Evolutionary conservation across 2,797 vertebrate species (phyloP).

Genomic region (Allenopithecus nigroviridis): DNA sequence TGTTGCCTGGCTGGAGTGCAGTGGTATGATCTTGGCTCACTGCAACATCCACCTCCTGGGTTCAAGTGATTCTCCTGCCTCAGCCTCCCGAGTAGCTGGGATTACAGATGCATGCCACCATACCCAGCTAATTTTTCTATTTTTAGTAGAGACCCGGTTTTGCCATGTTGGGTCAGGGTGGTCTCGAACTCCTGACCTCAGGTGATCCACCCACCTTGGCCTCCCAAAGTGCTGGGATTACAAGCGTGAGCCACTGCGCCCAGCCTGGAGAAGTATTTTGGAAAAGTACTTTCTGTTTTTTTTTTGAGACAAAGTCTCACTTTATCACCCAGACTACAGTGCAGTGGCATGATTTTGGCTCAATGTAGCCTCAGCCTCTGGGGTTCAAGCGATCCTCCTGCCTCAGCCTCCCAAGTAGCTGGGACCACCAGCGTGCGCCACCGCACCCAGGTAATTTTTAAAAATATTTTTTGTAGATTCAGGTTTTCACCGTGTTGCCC

Average conservation of each 20-base stretch:
- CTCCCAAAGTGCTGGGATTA: not conserved
- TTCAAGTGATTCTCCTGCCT: not conserved
- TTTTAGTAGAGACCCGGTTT: not conserved
- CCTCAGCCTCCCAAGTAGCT: not conserved
- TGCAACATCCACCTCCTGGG: not conserved
- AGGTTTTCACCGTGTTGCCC: not conserved
- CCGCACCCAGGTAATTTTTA: not conserved
- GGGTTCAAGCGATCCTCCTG: not conserved
- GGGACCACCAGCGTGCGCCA: not conserved
- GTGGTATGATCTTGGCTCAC: not conserved
- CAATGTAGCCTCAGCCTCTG: not conserved
- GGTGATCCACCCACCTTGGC: not conserved
- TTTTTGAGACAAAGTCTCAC: not conserved
- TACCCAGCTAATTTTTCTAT: not conserved
- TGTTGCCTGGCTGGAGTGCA: not conserved
- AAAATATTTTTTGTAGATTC: not conserved
- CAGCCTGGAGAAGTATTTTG: not conserved
- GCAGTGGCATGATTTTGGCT: not conserved
- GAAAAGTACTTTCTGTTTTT: not conserved
- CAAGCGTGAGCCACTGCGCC: not conserved
- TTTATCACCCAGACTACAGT: not conserved
- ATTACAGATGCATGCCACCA: not conserved
- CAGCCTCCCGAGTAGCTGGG: not conserved
- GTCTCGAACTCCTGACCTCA: not conserved
- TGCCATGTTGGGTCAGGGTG: not conserved